Evolutionary conservation across 2,888 invertebrate genomes (phyloP).

Genomic region (Leucophora obtusa): DNA sequence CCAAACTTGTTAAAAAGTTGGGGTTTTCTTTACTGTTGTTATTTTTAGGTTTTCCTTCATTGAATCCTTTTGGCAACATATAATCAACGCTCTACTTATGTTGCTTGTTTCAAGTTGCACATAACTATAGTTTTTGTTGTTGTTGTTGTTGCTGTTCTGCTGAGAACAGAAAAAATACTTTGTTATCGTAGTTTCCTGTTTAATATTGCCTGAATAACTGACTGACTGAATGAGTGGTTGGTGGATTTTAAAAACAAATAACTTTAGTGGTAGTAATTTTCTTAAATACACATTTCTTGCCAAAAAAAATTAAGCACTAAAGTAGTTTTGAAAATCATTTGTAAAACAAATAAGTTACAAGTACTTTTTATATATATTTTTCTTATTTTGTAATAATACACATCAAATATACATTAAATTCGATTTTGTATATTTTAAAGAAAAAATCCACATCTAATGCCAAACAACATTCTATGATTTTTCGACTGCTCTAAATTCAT

Average conservation of each 20-base stretch:
- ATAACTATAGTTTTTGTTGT: constrained; percentile 6
- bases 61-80: constrained; percentile 46
- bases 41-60: constrained; percentile 10
- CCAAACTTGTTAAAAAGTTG: constrained; percentile 13
- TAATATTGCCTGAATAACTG: constrained; percentile 11
- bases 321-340: background rate
- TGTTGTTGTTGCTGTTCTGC: background rate
- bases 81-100: constrained; percentile 46
- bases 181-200: constrained; percentile 52
- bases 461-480: constrained; percentile 18
- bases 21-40: background rate
- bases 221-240: constrained; percentile 4
- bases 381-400: too few species aligned
- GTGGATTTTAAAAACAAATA: background rate
- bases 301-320: background rate
- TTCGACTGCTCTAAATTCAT: background rate
- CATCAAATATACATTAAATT: too few species aligned
- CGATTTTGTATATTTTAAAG: background rate
- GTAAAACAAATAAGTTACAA: too few species aligned
- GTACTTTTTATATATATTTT: too few species aligned
- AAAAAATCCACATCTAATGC: constrained; percentile 10
- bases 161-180: constrained; percentile 17
- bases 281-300: background rate
- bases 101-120: constrained; percentile 39
- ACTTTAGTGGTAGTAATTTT: background rate